phyloP scores from a whole-genome alignment of 2,113 vertebrate species.

The Thinocorus orbignyianus region DNA sequence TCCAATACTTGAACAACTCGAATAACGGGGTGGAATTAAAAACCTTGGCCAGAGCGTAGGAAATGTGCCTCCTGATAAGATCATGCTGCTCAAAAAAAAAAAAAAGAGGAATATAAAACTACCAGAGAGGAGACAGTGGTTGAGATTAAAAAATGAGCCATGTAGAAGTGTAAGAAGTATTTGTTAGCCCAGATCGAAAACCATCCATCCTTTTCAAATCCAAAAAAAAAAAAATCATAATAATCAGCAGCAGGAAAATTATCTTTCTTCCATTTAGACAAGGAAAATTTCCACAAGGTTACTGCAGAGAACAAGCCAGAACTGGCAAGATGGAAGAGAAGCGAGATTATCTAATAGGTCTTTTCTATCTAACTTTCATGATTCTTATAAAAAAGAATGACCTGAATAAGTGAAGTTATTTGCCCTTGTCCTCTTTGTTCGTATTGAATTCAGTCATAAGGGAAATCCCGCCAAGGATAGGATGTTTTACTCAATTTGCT shows the following conservation, averaged over 20 bases:
- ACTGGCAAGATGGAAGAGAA: background rate
- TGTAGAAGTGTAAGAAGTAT: background rate
- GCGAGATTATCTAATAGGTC: conserved; percentile 7
- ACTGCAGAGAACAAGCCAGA: background rate
- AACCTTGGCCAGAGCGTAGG: background rate
- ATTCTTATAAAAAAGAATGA: conserved; percentile 43
- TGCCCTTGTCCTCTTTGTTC: conserved; percentile 65
- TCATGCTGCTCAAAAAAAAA: background rate
- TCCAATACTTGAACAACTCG: background rate
- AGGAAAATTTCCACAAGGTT: conserved; percentile 25
- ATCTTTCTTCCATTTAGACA: background rate
- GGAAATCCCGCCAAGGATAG: conserved; percentile 40
- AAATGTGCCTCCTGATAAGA: background rate
- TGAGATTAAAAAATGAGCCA: background rate
- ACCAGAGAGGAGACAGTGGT: background rate
- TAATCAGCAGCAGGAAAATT: background rate
- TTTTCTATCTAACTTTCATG: conserved; percentile 17
- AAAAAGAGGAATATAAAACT: background rate
- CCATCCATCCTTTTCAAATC: background rate
- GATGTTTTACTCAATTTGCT: conserved; percentile 21
- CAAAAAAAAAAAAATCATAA: background rate
- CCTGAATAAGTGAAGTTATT: conserved; percentile 59
- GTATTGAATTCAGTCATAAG: conserved; percentile 30
- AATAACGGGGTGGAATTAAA: conserved; percentile 10
- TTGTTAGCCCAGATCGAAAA: background rate